These are phyloP conservation scores for Agelas oroides DNA, from an alignment of 37 sponge, comb jelly and placozoan genomes.

Conservation along the genomic window DNA sequence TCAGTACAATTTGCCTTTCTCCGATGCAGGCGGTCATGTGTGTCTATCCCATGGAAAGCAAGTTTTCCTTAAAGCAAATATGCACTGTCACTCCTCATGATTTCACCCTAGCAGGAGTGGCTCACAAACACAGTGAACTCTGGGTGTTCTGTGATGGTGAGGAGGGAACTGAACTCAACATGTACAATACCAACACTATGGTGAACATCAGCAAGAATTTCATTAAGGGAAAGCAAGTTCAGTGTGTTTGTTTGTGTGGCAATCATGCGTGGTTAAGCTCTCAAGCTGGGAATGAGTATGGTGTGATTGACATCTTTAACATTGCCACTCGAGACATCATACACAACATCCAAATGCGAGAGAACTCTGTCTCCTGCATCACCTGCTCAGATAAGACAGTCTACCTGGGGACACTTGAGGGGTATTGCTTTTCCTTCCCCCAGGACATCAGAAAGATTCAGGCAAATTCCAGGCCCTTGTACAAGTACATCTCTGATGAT, in stretches of 20 bases:
- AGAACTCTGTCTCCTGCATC: slow-evolving; percentile 78
- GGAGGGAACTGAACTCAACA: slow-evolving; percentile 71
- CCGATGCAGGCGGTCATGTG: slow-evolving; percentile 70
- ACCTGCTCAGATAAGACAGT: slow-evolving; percentile 38
- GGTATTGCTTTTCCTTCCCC: slow-evolving; percentile 64
- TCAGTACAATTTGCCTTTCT: slow-evolving; percentile 21
- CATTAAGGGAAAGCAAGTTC: slow-evolving; percentile 75
- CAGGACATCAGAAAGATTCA: slow-evolving; percentile 36
- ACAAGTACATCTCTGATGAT: slow-evolving; percentile 69
- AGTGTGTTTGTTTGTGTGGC: slow-evolving; percentile 63
- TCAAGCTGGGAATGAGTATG: slow-evolving; percentile 73
- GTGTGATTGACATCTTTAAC: slow-evolving; percentile 74
- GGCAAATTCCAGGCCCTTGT: slow-evolving; percentile 32
- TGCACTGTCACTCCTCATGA: slow-evolving; percentile 55
- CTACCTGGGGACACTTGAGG: slow-evolving; percentile 81
- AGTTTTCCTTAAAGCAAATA: slow-evolving; percentile 48
- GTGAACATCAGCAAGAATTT: slow-evolving; percentile 50
- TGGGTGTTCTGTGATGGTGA: slow-evolving; percentile 79
- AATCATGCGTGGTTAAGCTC: slow-evolving; percentile 85
- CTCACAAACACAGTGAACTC: slow-evolving; percentile 53
- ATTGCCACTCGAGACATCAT: slow-evolving; percentile 40
- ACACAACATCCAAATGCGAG: slow-evolving; percentile 77
- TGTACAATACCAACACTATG: slow-evolving; percentile 76
- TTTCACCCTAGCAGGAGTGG: slow-evolving; percentile 16
- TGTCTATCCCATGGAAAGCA: slow-evolving; percentile 61